A percentile compares a stretch with the other conserved stretches of the same genome.
These are phyloP conservation scores for Apodemia mormo DNA, from an alignment of 2,888 invertebrate genomes.

Conservation along the genomic window DNA sequence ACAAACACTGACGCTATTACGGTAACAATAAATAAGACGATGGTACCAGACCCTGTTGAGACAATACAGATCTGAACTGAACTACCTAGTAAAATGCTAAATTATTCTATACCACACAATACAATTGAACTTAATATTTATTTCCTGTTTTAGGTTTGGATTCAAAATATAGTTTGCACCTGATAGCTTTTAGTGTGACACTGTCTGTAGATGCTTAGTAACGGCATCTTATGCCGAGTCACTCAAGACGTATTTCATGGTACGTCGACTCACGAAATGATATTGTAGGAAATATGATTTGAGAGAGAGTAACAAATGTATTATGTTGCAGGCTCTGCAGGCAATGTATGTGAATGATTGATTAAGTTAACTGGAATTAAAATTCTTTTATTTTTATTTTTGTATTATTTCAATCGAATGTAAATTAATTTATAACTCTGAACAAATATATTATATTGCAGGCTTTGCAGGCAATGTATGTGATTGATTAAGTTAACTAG, in stretches of 20 bases:
- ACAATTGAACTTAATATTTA: too few relatives aligned
- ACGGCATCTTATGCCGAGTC: slow-evolving; percentile 76
- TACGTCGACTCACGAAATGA: slow-evolving; percentile 79
- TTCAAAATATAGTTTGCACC: slow-evolving; percentile 22
- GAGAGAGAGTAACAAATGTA: slow-evolving; percentile 73
- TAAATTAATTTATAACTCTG: too few relatives aligned
- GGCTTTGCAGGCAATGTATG: slow-evolving; percentile 40
- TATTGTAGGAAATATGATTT: slow-evolving; percentile 78
- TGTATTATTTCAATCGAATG: too few relatives aligned
- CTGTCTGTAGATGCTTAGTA: slow-evolving; percentile 47
- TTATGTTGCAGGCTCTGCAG: slow-evolving; percentile 52
- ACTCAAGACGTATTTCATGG: slow-evolving; percentile 80
- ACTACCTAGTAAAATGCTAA: too few relatives aligned
- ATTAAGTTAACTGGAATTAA: slow-evolving; percentile 15
- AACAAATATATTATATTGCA: slow-evolving; percentile 73
- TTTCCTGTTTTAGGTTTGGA: too few relatives aligned
- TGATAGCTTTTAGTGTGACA: slow-evolving; percentile 37
- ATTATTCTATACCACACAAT: too few relatives aligned
- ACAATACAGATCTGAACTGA: too few relatives aligned
- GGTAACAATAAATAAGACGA: too few relatives aligned
- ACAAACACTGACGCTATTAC: too few relatives aligned
- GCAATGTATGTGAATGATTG: slow-evolving; percentile 38
- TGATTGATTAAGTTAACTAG: slow-evolving; percentile 2
- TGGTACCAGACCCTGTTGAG: too few relatives aligned
- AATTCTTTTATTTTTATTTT: too few relatives aligned